Conservation (phyloP, 2,888 invertebrate genomes). For the Aporophyla nigra region DNA sequence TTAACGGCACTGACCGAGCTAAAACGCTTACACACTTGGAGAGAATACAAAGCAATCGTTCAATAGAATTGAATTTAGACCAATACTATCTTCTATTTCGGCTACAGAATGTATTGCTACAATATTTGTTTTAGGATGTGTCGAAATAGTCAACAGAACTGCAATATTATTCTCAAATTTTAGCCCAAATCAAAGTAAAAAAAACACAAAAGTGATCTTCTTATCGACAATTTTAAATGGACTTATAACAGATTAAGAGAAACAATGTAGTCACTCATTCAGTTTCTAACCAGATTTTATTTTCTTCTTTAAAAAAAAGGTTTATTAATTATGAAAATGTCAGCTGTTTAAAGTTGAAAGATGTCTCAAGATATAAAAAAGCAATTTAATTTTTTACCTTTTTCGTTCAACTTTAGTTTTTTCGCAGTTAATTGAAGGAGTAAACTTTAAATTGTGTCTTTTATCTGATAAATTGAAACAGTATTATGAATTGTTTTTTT, state of each 20-base stretch:
- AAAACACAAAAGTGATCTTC: too few relatives aligned
- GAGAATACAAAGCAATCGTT: constrained; percentile 35
- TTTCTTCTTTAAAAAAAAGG: too few relatives aligned
- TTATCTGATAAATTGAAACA: constrained; percentile 38
- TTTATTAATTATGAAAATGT: neutral
- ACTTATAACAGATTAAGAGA: too few relatives aligned
- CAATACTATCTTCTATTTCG: neutral
- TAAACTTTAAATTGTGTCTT: constrained; percentile 29
- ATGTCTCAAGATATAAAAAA: constrained; percentile 31
- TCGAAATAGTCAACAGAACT: neutral
- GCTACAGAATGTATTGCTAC: neutral
- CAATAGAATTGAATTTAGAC: constrained; percentile 29
- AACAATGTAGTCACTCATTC: too few relatives aligned
- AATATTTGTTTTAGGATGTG: constrained; percentile 2
- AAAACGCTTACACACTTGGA: constrained; percentile 17
- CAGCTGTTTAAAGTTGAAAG: constrained; percentile 17
- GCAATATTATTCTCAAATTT: too few relatives aligned
- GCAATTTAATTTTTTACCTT: constrained; percentile 1
- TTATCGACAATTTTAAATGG: too few relatives aligned
- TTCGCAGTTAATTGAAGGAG: constrained; percentile 16
- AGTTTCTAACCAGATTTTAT: too few relatives aligned
- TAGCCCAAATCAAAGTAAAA: too few relatives aligned
- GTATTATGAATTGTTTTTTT: constrained; percentile 17
- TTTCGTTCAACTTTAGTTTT: constrained; percentile 10
- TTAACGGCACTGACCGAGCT: constrained; percentile 37